A percentile compares a stretch with the other conserved stretches of the same genome.
Evolutionary conservation across 2,797 vertebrate species (phyloP).

Genomic region (Alcedo atthis): DNA sequence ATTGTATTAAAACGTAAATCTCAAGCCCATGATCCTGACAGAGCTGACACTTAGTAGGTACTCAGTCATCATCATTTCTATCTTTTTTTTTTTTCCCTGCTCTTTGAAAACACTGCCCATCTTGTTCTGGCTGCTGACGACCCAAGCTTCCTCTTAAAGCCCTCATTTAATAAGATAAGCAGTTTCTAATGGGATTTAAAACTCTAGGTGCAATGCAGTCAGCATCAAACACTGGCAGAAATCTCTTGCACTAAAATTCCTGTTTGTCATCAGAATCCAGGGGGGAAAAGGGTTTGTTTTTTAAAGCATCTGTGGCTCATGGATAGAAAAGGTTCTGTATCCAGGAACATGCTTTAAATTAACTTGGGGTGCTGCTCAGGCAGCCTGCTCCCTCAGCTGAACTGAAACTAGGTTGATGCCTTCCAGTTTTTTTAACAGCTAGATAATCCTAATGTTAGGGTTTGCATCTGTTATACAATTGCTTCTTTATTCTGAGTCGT

Average conservation of each 20-base stretch:
- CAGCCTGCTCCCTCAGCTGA: neutral
- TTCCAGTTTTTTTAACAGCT: neutral
- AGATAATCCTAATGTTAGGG: conserved; percentile 4
- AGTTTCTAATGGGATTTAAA: conserved; percentile 38
- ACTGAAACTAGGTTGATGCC: conserved; percentile 1
- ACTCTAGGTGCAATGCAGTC: neutral
- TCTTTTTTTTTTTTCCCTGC: neutral
- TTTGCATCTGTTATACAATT: conserved; percentile 44
- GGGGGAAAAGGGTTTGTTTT: neutral
- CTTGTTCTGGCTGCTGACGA: neutral
- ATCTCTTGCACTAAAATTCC: neutral
- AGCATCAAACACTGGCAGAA: conserved; percentile 1
- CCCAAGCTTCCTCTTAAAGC: conserved; percentile 6
- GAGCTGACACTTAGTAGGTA: neutral
- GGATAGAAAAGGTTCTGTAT: neutral
- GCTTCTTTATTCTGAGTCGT: conserved; percentile 50
- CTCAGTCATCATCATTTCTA: conserved; percentile 22
- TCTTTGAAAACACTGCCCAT: neutral
- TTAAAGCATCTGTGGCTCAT: neutral
- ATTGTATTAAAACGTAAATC: conserved; percentile 13
- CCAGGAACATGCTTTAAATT: neutral
- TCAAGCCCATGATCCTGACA: conserved; percentile 1
- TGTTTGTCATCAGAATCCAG: neutral
- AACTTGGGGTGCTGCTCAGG: neutral
- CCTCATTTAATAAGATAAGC: conserved; percentile 21